A percentile compares a stretch with the other conserved stretches of the same genome.
These are phyloP conservation scores for Sparus aurata DNA, from an alignment of 2,797 vertebrate species.

Conservation along the genomic window DNA sequence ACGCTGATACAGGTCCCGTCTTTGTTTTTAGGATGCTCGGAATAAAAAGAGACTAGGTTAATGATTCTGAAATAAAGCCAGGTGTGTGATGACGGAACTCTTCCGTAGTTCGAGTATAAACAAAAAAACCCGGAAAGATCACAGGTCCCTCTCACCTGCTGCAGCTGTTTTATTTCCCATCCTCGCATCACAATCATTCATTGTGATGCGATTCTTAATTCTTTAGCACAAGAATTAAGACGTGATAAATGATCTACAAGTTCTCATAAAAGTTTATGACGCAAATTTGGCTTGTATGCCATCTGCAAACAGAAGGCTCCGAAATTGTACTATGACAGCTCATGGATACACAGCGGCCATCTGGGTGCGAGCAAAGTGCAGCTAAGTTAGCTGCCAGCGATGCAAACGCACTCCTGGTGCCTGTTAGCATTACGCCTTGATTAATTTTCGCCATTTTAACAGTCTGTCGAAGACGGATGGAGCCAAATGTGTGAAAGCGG, in stretches of 20 bases:
- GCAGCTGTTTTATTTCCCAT: slow-evolving; percentile 16
- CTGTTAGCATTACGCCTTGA: slow-evolving; percentile 35
- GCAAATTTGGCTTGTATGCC: slow-evolving; percentile 40
- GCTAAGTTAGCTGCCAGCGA: slow-evolving; percentile 31
- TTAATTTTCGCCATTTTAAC: slow-evolving; percentile 44
- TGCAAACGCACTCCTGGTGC: slow-evolving; percentile 37
- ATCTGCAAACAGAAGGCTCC: slow-evolving; percentile 54
- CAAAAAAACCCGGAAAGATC: slow-evolving; percentile 6
- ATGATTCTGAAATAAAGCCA: slow-evolving; percentile 25
- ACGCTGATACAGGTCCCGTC: slow-evolving; percentile 29
- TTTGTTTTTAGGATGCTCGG: slow-evolving; percentile 28
- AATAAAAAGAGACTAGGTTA: slow-evolving; percentile 22
- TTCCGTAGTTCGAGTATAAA: not conserved
- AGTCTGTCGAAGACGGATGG: slow-evolving; percentile 16
- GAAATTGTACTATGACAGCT: slow-evolving; percentile 41
- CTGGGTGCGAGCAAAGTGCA: slow-evolving; percentile 39
- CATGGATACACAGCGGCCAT: slow-evolving; percentile 51
- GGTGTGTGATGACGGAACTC: slow-evolving; percentile 22
- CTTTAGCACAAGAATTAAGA: slow-evolving; percentile 38
- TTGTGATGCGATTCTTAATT: too few species aligned
- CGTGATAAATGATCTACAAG: slow-evolving; percentile 56
- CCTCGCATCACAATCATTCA: slow-evolving; percentile 26
- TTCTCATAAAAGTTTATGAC: slow-evolving; percentile 62
- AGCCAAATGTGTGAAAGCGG: slow-evolving; percentile 27
- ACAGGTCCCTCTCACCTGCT: slow-evolving; percentile 25